Conservation (phyloP, 1,140 invertebrate species). For the Hydropsyche tenuis region DNA sequence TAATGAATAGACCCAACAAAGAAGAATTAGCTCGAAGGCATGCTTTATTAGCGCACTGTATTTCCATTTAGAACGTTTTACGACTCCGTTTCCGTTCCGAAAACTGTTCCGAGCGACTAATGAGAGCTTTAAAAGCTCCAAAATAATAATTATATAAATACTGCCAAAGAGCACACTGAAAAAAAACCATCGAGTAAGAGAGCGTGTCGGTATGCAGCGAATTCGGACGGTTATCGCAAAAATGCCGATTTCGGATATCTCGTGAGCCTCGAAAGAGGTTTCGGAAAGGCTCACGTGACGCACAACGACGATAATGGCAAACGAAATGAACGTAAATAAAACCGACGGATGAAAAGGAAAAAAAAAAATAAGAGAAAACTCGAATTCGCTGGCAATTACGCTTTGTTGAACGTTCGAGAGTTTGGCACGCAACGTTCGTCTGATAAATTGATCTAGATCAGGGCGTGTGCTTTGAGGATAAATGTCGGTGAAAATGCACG, state of each 20-base stretch:
- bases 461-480: not conserved
- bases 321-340: too few species aligned
- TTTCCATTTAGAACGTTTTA: too few species aligned
- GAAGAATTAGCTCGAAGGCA: too few species aligned
- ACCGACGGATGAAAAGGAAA: not conserved
- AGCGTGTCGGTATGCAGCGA: slow-evolving; percentile 24
- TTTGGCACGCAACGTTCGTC: slow-evolving; percentile 21
- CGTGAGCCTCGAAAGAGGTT: not conserved
- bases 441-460: slow-evolving; percentile 26
- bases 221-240: slow-evolving; percentile 13
- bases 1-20: too few species aligned
- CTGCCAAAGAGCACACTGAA: not conserved
- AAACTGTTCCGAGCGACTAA: too few species aligned
- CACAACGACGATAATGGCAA: slow-evolving; percentile 2
- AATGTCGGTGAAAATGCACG: not conserved
- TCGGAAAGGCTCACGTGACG: not conserved
- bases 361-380: slow-evolving; percentile 1
- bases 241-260: slow-evolving; percentile 12
- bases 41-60: too few species aligned
- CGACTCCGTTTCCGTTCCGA: too few species aligned
- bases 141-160: too few species aligned
- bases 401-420: slow-evolving; percentile 18
- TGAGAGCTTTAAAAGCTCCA: too few species aligned
- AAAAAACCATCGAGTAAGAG: not conserved
- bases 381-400: slow-evolving; percentile 19